Conservation (phyloP, 2,888 invertebrate genomes). For the Myathropa florea region DNA sequence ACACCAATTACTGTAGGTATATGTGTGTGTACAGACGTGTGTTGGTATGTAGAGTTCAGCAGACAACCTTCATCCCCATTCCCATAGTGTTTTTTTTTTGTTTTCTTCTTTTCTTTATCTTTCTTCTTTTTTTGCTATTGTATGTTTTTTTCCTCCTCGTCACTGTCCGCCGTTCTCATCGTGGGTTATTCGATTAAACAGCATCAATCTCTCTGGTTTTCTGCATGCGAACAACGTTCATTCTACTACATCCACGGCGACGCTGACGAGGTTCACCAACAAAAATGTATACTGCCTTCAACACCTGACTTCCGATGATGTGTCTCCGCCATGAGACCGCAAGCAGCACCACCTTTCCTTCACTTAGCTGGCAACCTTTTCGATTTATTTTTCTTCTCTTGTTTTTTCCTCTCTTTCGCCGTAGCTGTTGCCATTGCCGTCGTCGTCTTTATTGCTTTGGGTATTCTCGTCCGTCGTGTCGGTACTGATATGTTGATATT, state of each 20-base stretch:
- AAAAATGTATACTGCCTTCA: constrained; percentile 56
- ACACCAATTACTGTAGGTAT: constrained; percentile 40
- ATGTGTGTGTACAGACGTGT: background rate
- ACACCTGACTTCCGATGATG: constrained; percentile 71
- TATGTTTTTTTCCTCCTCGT: constrained; percentile 43
- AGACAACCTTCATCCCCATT: constrained; percentile 71
- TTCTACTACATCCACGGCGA: constrained; percentile 3
- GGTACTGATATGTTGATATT: constrained; percentile 32
- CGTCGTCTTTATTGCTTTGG: constrained; percentile 34
- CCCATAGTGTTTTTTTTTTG: constrained; percentile 35
- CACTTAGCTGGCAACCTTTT: constrained; percentile 38
- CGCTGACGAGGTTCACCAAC: constrained; percentile 34
- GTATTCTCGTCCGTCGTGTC: constrained; percentile 21
- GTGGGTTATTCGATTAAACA: constrained; percentile 35
- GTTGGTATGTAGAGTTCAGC: constrained; percentile 57
- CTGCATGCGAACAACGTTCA: background rate
- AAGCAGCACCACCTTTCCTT: constrained; percentile 54
- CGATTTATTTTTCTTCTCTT: constrained; percentile 17
- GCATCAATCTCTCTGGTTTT: constrained; percentile 38
- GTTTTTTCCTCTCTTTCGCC: background rate
- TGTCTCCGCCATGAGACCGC: constrained; percentile 65
- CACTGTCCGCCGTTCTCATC: background rate
- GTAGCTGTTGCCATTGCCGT: background rate
- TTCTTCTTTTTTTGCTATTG: constrained; percentile 37
- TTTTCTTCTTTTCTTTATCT: constrained; percentile 17